Conservation (phyloP, 1,140 invertebrate genomes). For the Gonatopus flavifemur region DNA sequence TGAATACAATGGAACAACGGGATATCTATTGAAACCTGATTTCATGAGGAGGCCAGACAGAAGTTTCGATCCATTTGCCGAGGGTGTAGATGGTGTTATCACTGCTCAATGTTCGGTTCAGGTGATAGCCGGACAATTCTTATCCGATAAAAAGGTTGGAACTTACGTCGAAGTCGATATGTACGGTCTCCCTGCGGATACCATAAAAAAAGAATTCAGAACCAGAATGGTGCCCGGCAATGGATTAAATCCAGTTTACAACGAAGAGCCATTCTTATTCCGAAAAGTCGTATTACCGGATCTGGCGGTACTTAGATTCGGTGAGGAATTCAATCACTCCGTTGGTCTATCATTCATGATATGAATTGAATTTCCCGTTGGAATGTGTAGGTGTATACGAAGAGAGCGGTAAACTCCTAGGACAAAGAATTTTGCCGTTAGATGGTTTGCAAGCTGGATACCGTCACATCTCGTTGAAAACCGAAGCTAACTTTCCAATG, state of each 20-base stretch:
- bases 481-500: constrained; percentile 99
- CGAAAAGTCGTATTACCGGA: constrained; percentile 94
- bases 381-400: constrained; percentile 78
- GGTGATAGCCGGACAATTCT: constrained; percentile 53
- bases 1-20: constrained; percentile 69
- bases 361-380: no score
- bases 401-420: constrained; percentile 95
- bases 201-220: constrained; percentile 80
- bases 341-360: neutral
- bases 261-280: constrained; percentile 84
- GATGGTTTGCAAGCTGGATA: constrained; percentile 98
- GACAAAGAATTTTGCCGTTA: constrained; percentile 94
- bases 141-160: constrained; percentile 54
- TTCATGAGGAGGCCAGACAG: constrained; percentile 76
- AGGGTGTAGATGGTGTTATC: constrained; percentile 78
- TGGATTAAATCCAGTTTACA: constrained; percentile 80
- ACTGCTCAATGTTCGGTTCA: constrained; percentile 74
- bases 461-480: constrained; percentile 94
- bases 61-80: constrained; percentile 77
- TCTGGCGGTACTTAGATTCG: constrained; percentile 94
- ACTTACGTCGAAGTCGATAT: constrained; percentile 86
- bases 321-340: constrained; percentile 41
- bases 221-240: constrained; percentile 79
- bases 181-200: constrained; percentile 82
- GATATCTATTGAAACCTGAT: constrained; percentile 77